Conservation (phyloP, 2,888 invertebrate genomes). For the Eulithis prunata region DNA sequence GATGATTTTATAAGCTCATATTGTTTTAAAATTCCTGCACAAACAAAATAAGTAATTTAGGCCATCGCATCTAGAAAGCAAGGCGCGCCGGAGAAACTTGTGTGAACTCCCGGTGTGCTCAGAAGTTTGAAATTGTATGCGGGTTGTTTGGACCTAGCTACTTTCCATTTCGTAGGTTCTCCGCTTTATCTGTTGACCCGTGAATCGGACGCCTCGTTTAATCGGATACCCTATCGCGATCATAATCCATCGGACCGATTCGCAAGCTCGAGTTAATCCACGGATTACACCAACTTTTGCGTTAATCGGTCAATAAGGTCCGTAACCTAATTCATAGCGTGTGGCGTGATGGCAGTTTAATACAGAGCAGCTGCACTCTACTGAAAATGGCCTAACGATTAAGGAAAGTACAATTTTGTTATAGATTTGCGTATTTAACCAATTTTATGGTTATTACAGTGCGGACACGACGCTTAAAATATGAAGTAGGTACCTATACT, state of each 20-base stretch:
- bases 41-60: too few species aligned
- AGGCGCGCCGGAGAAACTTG: too few species aligned
- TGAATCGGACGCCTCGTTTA: slow-evolving; percentile 53
- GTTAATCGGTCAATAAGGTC: slow-evolving; percentile 45
- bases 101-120: not conserved
- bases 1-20: too few species aligned
- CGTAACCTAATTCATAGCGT: slow-evolving; percentile 37
- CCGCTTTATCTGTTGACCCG: slow-evolving; percentile 36
- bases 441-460: too few species aligned
- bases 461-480: too few species aligned
- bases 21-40: too few species aligned
- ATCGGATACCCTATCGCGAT: slow-evolving; percentile 51
- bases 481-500: too few species aligned
- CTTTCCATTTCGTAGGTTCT: slow-evolving; percentile 12
- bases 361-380: slow-evolving; percentile 10
- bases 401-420: not conserved
- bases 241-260: slow-evolving; percentile 43
- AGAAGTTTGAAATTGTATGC: not conserved
- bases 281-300: slow-evolving; percentile 45
- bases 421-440: not conserved
- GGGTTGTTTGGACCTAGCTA: slow-evolving; percentile 12
- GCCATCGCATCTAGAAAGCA: too few species aligned
- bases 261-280: slow-evolving; percentile 43
- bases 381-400: not conserved
- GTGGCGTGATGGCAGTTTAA: slow-evolving; percentile 24